Conservation (phyloP, 2,888 invertebrate genomes). For the Lepeophtheirus nordmannii region DNA sequence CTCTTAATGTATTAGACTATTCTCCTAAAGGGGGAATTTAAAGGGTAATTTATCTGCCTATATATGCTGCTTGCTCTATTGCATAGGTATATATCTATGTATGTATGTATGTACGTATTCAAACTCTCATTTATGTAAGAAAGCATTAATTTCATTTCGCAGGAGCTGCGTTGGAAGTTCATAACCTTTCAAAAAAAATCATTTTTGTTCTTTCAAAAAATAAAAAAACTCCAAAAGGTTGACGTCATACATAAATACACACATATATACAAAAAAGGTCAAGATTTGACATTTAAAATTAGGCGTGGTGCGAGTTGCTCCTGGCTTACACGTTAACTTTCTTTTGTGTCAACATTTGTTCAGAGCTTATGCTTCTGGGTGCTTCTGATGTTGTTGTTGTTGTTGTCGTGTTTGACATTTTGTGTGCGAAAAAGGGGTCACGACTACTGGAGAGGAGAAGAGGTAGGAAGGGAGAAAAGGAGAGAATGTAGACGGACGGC, state of each 20-base stretch:
- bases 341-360: neutral
- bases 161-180: neutral
- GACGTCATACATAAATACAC: neutral
- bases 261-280: neutral
- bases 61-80: neutral
- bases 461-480: neutral
- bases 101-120: too few relatives aligned
- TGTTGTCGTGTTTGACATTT: neutral
- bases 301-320: neutral
- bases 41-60: too few relatives aligned
- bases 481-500: neutral
- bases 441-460: neutral
- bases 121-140: neutral
- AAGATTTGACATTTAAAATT: conserved; percentile 6
- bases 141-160: neutral
- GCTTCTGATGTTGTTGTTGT: neutral
- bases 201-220: neutral
- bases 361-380: neutral
- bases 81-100: neutral
- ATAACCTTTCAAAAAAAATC: neutral
- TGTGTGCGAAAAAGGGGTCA: neutral
- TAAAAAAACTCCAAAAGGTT: neutral
- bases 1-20: too few relatives aligned
- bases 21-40: too few relatives aligned
- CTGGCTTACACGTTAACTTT: too few relatives aligned